Evolutionary conservation across 2,797 vertebrate species (phyloP), one percentile per base, ranked within the genome.

Genomic region (Danio tinwini): DNA sequence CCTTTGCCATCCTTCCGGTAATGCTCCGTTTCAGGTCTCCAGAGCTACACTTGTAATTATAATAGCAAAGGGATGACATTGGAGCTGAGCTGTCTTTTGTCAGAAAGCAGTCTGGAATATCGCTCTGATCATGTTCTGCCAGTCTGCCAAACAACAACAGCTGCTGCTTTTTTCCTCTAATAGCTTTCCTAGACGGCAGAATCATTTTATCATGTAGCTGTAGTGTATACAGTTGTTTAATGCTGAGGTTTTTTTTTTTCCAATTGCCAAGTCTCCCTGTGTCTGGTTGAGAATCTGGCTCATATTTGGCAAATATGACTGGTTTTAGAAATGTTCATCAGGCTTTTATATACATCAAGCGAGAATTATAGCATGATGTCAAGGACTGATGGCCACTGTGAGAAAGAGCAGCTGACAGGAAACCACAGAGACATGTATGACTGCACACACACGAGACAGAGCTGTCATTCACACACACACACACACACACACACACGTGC

Each of bases 371-470:
- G 5, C 13, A 63, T 63, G 14, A 37, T 21, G 29, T 29, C 3
- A 29, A 29, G 29, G 3, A 1, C 76, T 55, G 29, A 80, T 76
- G 61, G 12, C 71, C 17, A 67, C 29, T 81, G 64, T n/a, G 52
- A 82, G 75, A 70, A 70, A 72, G 47, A 62, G 55, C 62, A 83
- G 69, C 81, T 75, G 78, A 84, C 81, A 80, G 81, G 73, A 80
- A 83, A 61, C 68, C 65, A 61, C 56, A 29, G 52, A 86, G 80
- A 77, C 79, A 78, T 70, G 40, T 56, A 47, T 64, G 61, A 73
- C 47, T 71, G 40, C 29, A 49, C 37, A 53, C 7, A 39, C 74
- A 55, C 6, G 53, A 76, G 39, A 77, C 76, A 75, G 76, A 61
- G 64, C 70, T 82, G 68, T 72, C 82, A 71, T 11, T 74, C 59